These are phyloP conservation scores for Drosophila percnosoma DNA, from an alignment of 2,888 invertebrate species.

Conservation along the genomic window DNA sequence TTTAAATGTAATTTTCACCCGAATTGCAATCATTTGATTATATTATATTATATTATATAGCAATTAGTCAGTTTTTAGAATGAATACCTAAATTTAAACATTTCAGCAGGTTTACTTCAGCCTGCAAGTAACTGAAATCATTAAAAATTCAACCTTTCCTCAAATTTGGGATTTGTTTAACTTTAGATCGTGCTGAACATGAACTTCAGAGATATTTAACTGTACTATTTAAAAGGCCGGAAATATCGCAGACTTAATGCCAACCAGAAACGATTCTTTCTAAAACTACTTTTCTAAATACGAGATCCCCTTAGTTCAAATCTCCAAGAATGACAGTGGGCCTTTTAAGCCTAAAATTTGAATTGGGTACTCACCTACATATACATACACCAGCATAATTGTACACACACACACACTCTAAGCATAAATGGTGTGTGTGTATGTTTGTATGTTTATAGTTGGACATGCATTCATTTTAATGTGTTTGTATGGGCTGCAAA, in stretches of 20 bases:
- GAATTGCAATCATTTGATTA: not conserved
- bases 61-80: not conserved
- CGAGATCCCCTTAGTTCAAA: not conserved
- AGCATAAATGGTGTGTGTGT: not conserved
- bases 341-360: conserved; percentile 12
- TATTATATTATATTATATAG: not conserved
- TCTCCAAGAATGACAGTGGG: not conserved
- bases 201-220: not conserved
- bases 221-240: not conserved
- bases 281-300: not conserved
- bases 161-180: not conserved
- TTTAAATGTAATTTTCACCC: not conserved
- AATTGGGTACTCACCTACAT: conserved; percentile 30
- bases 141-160: not conserved
- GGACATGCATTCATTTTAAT: conserved; percentile 11
- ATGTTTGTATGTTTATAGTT: conserved; percentile 9
- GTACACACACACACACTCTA: conserved; percentile 18
- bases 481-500: conserved; percentile 45
- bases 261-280: not conserved
- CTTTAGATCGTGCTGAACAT: not conserved
- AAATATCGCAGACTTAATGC: not conserved
- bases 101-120: not conserved
- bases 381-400: conserved; percentile 25
- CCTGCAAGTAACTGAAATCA: not conserved
- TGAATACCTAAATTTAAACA: not conserved